These are phyloP conservation scores for Amphipyra tragopoginis DNA, from an alignment of 2,888 invertebrate species.

Conservation along the genomic window DNA sequence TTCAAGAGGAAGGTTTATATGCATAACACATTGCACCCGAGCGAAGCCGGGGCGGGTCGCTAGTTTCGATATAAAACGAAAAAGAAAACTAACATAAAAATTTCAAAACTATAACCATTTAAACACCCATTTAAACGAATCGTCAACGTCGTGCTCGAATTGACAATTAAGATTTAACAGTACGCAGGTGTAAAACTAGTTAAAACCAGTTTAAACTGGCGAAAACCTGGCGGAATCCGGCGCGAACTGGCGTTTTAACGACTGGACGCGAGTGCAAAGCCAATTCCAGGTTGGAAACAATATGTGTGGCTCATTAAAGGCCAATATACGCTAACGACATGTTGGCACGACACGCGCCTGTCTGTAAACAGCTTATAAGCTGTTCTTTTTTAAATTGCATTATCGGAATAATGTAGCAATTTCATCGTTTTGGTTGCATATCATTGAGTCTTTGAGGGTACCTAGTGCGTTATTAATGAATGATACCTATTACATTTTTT, in stretches of 20 bases:
- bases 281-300: constrained; percentile 45
- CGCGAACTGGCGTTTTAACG: constrained; percentile 55
- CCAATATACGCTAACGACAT: constrained; percentile 41
- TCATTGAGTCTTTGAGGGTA: too few species aligned
- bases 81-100: not conserved
- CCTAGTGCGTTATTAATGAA: too few species aligned
- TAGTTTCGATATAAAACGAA: too few species aligned
- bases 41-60: too few species aligned
- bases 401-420: not conserved
- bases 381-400: not conserved
- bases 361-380: constrained; percentile 10
- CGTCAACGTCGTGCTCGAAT: constrained; percentile 22
- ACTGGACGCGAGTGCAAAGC: constrained; percentile 42
- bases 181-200: constrained; percentile 51
- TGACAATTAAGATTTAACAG: constrained; percentile 38
- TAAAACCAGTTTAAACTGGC: constrained; percentile 35
- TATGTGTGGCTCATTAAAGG: constrained; percentile 53
- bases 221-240: constrained; percentile 49
- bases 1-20: too few species aligned
- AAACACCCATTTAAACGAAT: constrained; percentile 29
- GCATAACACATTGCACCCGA: too few species aligned
- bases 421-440: not conserved
- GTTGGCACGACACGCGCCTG: constrained; percentile 24
- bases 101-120: constrained; percentile 13
- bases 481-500: too few species aligned